These are phyloP conservation scores for Pterocles gutturalis DNA, from an alignment of 2,113 vertebrate species.

Conservation along the genomic window DNA sequence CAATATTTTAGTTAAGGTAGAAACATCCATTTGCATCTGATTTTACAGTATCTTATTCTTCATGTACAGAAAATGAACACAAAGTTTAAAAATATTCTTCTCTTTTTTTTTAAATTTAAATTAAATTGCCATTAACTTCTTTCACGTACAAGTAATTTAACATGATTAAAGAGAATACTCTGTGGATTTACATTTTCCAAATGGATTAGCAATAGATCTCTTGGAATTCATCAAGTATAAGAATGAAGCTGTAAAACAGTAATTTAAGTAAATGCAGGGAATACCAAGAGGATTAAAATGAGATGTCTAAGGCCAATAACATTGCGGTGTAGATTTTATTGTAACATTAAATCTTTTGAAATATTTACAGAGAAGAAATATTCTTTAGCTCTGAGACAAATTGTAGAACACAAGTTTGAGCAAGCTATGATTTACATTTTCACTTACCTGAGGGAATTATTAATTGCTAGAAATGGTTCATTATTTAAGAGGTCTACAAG, in stretches of 20 bases:
- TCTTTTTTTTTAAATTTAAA: not conserved
- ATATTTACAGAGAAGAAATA: constrained; percentile 49
- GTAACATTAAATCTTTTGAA: constrained; percentile 58
- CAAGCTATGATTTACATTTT: constrained; percentile 59
- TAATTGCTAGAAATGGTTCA: constrained; percentile 44
- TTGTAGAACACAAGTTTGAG: not conserved
- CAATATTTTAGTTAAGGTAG: not conserved
- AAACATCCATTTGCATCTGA: not conserved
- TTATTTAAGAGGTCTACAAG: constrained; percentile 38
- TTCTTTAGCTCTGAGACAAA: constrained; percentile 53
- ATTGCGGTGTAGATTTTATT: constrained; percentile 38
- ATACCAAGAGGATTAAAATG: constrained; percentile 43
- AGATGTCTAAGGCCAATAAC: constrained; percentile 33
- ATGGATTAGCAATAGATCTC: constrained; percentile 52
- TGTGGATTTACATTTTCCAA: constrained; percentile 67
- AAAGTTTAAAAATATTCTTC: not conserved
- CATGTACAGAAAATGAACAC: not conserved
- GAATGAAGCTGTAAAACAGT: constrained; percentile 53
- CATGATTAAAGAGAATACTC: constrained; percentile 42
- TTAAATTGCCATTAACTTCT: constrained; percentile 44
- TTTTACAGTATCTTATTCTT: not conserved
- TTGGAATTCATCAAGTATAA: constrained; percentile 58
- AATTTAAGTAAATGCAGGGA: constrained; percentile 67
- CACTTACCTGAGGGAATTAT: constrained; percentile 45
- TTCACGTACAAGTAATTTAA: constrained; percentile 2